Conservation (phyloP, 2,113 vertebrate genomes). For the Plecotus auritus region DNA sequence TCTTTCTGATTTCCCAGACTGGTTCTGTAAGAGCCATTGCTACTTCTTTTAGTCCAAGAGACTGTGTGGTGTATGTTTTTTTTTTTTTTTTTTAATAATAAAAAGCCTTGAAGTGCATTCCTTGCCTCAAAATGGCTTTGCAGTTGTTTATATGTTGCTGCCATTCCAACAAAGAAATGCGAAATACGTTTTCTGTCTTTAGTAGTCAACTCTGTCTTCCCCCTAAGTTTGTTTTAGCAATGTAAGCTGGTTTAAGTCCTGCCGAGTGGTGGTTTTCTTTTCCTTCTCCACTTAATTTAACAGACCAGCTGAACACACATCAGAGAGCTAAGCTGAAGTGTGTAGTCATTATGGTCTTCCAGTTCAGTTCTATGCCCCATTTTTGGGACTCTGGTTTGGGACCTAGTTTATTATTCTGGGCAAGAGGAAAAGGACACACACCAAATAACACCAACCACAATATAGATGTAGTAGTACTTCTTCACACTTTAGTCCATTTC, state of each 20-base stretch:
- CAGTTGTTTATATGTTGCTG: conserved; percentile 44
- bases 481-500: neutral
- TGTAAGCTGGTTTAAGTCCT: conserved; percentile 57
- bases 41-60: conserved; percentile 2
- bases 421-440: conserved; percentile 29
- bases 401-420: conserved; percentile 66
- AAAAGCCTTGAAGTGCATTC: neutral
- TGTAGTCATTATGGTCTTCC: conserved; percentile 55
- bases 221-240: conserved; percentile 59
- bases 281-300: conserved; percentile 68
- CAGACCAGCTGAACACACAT: conserved; percentile 67
- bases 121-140: conserved; percentile 23
- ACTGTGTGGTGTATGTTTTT: neutral
- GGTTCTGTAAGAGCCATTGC: neutral
- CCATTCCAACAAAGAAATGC: conserved; percentile 27
- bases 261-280: conserved; percentile 66
- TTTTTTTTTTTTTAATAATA: neutral
- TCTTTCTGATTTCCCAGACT: neutral
- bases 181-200: conserved; percentile 29
- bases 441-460: conserved; percentile 47
- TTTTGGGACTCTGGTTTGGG: conserved; percentile 50
- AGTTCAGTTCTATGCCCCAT: conserved; percentile 31
- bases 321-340: conserved; percentile 45
- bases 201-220: neutral
- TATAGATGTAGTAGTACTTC: neutral